Conservation (phyloP, 2,113 vertebrate genomes). For the Loxodonta africana region DNA sequence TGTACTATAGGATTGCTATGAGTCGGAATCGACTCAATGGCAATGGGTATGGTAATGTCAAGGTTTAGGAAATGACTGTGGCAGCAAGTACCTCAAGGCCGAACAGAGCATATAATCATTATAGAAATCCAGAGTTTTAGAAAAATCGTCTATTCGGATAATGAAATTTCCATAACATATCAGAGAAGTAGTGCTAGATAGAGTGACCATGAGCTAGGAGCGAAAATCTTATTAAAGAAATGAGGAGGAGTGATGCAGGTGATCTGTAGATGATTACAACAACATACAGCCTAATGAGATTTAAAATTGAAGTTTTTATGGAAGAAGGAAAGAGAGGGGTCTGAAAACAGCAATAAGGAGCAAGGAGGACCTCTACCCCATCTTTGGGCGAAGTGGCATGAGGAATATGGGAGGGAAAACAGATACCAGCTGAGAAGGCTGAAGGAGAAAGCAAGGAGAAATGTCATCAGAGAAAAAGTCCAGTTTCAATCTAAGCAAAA, state of each 20-base stretch:
- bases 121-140: background rate
- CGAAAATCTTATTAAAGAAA: slow-evolving; percentile 38
- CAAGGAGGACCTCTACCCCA: background rate
- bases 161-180: slow-evolving; percentile 5
- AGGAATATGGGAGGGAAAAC: background rate
- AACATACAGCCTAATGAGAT: background rate
- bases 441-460: background rate
- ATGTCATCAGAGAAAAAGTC: background rate
- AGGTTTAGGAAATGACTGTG: background rate
- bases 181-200: background rate
- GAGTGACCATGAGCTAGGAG: background rate
- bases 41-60: background rate
- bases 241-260: background rate
- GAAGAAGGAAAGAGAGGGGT: background rate
- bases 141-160: background rate
- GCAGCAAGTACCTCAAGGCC: background rate
- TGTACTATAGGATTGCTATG: no score
- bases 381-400: background rate
- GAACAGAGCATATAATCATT: background rate
- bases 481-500: slow-evolving; percentile 2
- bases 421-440: background rate
- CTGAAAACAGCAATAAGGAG: slow-evolving; percentile 14
- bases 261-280: background rate
- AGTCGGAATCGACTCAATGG: background rate
- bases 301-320: background rate